phyloP scores from a whole-genome alignment of 64 coral and sea anemone species.

The Acropora yongei region DNA sequence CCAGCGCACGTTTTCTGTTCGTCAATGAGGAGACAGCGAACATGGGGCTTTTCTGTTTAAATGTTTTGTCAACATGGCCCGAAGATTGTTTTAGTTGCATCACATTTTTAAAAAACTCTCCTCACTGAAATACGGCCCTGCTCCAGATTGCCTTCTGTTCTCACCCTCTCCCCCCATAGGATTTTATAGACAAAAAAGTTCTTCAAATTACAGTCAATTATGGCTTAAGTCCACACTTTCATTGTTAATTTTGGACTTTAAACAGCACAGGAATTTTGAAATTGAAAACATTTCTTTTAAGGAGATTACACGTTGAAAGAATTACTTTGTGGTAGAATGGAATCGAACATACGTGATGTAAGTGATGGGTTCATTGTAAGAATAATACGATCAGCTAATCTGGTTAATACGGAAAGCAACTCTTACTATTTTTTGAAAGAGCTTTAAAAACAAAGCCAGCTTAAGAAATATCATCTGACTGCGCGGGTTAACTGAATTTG shows the following conservation, averaged over 20 bases:
- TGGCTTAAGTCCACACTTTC: not conserved
- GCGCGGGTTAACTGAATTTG: not conserved
- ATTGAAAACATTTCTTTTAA: not conserved
- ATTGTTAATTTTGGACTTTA: not conserved
- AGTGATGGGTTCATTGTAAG: not conserved
- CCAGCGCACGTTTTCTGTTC: too few species aligned
- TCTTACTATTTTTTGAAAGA: not conserved
- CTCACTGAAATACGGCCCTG: not conserved
- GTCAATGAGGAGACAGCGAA: too few species aligned
- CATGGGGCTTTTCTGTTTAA: too few species aligned
- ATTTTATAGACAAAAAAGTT: not conserved
- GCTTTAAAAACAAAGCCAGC: not conserved
- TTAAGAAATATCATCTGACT: not conserved
- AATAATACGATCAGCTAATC: constrained; percentile 1
- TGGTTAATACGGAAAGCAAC: not conserved
- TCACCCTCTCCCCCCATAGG: not conserved
- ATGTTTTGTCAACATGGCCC: too few species aligned
- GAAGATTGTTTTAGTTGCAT: not conserved
- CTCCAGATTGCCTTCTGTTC: too few species aligned
- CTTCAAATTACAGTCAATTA: not conserved
- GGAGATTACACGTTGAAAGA: not conserved
- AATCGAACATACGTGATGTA: not conserved
- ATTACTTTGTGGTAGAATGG: not conserved
- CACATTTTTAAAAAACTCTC: not conserved
- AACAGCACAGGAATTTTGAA: not conserved